phyloP scores from a whole-genome alignment of 1,140 invertebrate species.

The Drosophila erecta region DNA sequence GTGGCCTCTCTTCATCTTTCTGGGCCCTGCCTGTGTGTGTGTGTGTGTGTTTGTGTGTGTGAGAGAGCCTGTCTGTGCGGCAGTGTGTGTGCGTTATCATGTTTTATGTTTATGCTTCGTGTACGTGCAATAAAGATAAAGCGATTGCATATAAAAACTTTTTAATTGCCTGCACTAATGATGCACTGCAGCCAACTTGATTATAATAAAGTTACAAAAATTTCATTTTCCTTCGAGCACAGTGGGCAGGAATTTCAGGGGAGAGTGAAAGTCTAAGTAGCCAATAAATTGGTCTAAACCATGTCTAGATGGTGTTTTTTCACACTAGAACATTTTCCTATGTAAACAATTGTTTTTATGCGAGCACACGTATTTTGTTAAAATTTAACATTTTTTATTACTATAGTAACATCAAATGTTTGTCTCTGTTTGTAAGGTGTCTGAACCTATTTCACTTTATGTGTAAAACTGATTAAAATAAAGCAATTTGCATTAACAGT shows the following conservation, averaged over 20 bases:
- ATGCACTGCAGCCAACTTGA: slow-evolving; percentile 80
- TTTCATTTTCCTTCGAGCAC: slow-evolving; percentile 39
- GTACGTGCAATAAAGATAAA: slow-evolving; percentile 83
- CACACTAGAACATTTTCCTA: no score
- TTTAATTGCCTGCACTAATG: slow-evolving; percentile 83
- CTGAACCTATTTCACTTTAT: neutral
- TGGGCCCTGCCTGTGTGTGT: neutral
- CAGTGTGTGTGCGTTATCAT: slow-evolving; percentile 58
- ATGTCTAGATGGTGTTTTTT: no score
- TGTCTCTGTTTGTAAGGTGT: no score
- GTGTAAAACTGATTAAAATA: no score
- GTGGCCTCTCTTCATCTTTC: neutral
- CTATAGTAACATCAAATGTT: no score
- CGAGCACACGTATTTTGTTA: no score
- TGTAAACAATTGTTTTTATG: no score
- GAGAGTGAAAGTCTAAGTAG: neutral
- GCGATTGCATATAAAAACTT: slow-evolving; percentile 78
- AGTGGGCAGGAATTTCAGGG: slow-evolving; percentile 13
- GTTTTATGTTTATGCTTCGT: slow-evolving; percentile 79
- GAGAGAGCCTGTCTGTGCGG: neutral
- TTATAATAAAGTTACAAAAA: slow-evolving; percentile 72
- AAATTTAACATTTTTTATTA: no score
- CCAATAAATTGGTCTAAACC: no score
- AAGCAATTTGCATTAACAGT: neutral
- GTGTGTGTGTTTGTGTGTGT: neutral